Percentiles rank a stretch among this genome's conserved stretches.
Conservation (phyloP, 2,888 invertebrate genomes). For the Lingula anatina region DNA sequence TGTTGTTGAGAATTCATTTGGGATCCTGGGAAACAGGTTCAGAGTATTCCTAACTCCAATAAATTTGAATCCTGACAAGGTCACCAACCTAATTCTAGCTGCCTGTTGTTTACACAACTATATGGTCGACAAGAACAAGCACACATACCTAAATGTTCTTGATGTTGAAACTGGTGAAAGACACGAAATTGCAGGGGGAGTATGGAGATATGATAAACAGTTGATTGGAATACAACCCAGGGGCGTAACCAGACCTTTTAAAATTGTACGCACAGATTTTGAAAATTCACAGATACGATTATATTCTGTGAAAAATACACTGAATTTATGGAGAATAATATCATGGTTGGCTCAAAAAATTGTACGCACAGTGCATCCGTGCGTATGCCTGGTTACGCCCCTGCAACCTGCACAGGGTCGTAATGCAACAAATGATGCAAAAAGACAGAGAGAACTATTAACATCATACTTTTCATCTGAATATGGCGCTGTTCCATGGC, state of each 20-base stretch:
- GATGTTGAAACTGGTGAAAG: neutral
- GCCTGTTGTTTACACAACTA: conserved; percentile 2
- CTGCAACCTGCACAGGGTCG: too few relatives aligned
- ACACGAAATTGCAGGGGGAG: neutral
- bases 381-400: too few relatives aligned
- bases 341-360: too few relatives aligned
- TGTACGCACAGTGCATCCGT: too few relatives aligned
- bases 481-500: conserved; percentile 3
- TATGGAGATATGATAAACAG: conserved; percentile 3
- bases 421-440: neutral
- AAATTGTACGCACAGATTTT: too few relatives aligned
- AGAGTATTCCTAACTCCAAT: conserved; percentile 5
- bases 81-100: conserved; percentile 1
- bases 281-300: too few relatives aligned
- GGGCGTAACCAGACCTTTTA: too few relatives aligned
- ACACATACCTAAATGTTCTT: neutral
- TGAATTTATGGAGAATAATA: too few relatives aligned
- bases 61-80: conserved; percentile 1
- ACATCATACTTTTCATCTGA: conserved; percentile 1
- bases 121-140: conserved; percentile 1
- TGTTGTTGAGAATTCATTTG: too few relatives aligned
- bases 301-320: too few relatives aligned
- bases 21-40: conserved; percentile 2
- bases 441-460: neutral
- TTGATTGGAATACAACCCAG: neutral